Base-by-base conservation (phyloP, 2,113 vertebrate species). In the Phoxinus phoxinus region DNA sequence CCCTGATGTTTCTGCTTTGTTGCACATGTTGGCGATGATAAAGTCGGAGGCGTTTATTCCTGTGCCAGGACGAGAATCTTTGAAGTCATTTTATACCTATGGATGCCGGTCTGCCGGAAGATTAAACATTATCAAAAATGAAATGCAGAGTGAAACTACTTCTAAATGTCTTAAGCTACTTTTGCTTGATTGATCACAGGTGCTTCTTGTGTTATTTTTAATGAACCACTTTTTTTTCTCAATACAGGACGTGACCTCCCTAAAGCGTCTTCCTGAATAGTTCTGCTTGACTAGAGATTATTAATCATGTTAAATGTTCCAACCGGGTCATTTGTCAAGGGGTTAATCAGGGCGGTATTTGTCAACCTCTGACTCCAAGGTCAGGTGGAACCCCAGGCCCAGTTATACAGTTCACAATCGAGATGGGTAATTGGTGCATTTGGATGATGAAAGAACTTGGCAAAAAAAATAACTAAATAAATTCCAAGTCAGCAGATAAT, bases 281-380 rank as follows among this genome's bases (percentile, higher is more conserved):
- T 84, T 89, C 82, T 92, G 82, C 84, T 89, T 91, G 89, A 92
- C 90, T 89, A 78, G 84, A 80, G 73, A 92, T 90, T 92, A 91
- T 91, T 89, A 91, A 91, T 93, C 87, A 91, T 88, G 88, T 90
- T 92, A 92, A 93, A 91, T 91, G 88, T 90, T 89, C 77, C 89
- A 87, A 82, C 87, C 85, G 86, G 83, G 90, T 90, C 91, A 92
- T 90, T 91, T 92, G 91, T 91, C 83, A 87, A 53, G 48, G 87
- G 93, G 92, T 94, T 94, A 94, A 94, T 86, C 90, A 86, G 91
- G 91, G 90, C 88, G 91, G 90, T 92, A 90, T 92, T 88, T 91
- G 90, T 93, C 91, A 88, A 94, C 94, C 94, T 90, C 86, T 94
- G 94, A 95, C 94, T 91, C 88, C 63, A 15, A 90, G 93, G 94